Evolutionary conservation across 2,888 invertebrate species (phyloP).

Genomic region (Lepidocyrtoides sp.): DNA sequence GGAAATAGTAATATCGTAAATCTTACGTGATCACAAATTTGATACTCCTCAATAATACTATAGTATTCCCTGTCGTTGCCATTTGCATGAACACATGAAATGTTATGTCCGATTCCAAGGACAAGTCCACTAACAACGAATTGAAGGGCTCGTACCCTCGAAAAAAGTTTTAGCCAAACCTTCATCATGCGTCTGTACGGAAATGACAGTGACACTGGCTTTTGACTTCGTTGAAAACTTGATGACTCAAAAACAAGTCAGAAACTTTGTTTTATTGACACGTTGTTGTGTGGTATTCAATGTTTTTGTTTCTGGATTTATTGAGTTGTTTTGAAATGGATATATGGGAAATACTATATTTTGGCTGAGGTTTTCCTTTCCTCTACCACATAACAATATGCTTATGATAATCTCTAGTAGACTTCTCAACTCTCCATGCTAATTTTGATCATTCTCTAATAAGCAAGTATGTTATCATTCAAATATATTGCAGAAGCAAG

Average conservation of each 20-base stretch:
- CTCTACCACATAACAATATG: not conserved
- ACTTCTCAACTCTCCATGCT: not conserved
- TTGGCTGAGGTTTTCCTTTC: slow-evolving; percentile 28
- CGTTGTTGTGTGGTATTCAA: not conserved
- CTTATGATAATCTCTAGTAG: not conserved
- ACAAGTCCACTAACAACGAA: not conserved
- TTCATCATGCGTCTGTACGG: slow-evolving; percentile 8
- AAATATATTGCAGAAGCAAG: not conserved
- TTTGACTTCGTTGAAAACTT: not conserved
- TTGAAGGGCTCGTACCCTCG: not conserved
- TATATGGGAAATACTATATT: not conserved
- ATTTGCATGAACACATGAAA: not conserved
- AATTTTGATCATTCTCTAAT: not conserved
- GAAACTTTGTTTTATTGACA: not conserved
- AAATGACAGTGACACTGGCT: slow-evolving; percentile 50
- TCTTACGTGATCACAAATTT: slow-evolving; percentile 60
- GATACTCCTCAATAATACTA: slow-evolving; percentile 34
- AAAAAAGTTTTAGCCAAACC: not conserved
- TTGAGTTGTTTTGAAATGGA: not conserved
- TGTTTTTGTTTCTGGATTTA: not conserved
- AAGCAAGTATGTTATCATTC: not conserved
- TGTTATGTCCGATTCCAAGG: not conserved
- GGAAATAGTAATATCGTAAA: not conserved
- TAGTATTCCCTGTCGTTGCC: not conserved
- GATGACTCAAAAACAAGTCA: slow-evolving; percentile 39